Conservation (phyloP, 2,113 vertebrate species). For the Phrynosoma platyrhinos region DNA sequence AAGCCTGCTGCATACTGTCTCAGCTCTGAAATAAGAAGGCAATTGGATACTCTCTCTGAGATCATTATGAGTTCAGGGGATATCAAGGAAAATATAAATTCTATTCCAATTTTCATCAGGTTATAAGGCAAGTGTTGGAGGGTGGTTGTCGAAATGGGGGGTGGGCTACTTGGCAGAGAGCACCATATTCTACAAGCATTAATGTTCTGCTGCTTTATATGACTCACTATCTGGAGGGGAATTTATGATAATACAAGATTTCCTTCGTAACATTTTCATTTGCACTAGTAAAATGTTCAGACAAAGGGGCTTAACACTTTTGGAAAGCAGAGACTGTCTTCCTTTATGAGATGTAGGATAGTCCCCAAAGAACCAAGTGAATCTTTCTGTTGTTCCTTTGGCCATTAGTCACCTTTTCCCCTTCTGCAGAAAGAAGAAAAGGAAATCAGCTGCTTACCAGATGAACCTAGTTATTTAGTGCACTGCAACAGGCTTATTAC, state of each 20-base stretch:
- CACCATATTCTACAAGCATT: conserved; percentile 3
- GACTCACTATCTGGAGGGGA: conserved; percentile 58
- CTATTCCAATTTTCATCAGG: conserved; percentile 45
- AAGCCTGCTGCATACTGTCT: conserved; percentile 12
- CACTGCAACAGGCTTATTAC: conserved; percentile 47
- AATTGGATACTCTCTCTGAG: conserved; percentile 31
- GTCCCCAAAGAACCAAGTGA: conserved; percentile 47
- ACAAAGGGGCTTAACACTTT: conserved; percentile 55
- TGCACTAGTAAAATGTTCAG: conserved; percentile 65
- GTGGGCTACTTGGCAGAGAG: conserved; percentile 40
- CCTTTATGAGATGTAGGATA: conserved; percentile 55
- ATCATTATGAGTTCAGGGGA: conserved; percentile 33
- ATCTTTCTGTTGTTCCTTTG: conserved; percentile 34
- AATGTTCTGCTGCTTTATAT: conserved; percentile 25
- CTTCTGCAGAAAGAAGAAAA: conserved; percentile 40
- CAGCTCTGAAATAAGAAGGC: conserved; percentile 23
- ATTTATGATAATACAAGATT: conserved; percentile 45
- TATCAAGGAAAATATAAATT: conserved; percentile 40
- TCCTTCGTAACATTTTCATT: conserved; percentile 47
- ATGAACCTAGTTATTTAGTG: conserved; percentile 53
- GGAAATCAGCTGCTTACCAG: conserved; percentile 59
- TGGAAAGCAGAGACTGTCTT: conserved; percentile 47
- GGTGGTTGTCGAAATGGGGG: not conserved
- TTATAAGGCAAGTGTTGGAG: conserved; percentile 51
- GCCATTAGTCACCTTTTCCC: conserved; percentile 40